Evolutionary conservation across 2,888 invertebrate species (phyloP).

Genomic region (Drosophila recens): DNA sequence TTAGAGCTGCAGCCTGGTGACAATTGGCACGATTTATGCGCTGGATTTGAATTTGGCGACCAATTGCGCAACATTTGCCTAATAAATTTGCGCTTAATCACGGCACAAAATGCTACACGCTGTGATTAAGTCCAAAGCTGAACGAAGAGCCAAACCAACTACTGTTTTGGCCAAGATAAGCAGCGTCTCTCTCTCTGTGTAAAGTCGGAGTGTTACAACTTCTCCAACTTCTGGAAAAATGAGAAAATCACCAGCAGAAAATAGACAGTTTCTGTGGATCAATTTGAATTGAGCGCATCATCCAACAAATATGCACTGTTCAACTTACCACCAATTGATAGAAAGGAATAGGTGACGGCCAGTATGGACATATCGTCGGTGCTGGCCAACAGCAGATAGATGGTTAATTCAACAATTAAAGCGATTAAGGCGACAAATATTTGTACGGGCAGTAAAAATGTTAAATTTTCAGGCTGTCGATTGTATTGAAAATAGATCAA

Average conservation of each 20-base stretch:
- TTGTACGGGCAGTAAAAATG: constrained; percentile 47
- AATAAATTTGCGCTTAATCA: constrained; percentile 76
- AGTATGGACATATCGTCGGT: fast-evolving
- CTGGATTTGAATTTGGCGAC: constrained; percentile 27
- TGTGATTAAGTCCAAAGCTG: constrained; percentile 56
- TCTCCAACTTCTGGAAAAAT: constrained; percentile 31
- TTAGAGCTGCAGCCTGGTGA: constrained; percentile 55
- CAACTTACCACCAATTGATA: constrained; percentile 35
- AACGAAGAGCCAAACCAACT: constrained; percentile 39
- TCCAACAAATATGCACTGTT: not conserved
- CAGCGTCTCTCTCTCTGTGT: not conserved
- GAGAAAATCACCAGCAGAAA: constrained; percentile 22
- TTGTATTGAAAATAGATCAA: not conserved
- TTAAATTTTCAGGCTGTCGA: constrained; percentile 20
- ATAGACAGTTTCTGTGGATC: constrained; percentile 22
- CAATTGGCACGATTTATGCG: constrained; percentile 75
- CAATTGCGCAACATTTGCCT: constrained; percentile 71
- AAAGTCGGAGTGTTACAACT: no score
- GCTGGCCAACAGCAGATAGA: constrained; percentile 35
- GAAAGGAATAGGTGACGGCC: constrained; percentile 13
- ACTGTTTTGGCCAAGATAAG: constrained; percentile 53
- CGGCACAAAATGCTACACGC: constrained; percentile 71
- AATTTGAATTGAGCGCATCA: not conserved
- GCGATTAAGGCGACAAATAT: constrained; percentile 38
- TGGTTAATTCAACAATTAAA: constrained; percentile 50